phyloP scores from a whole-genome alignment of 2,113 vertebrate species.

The human (Homo sapiens) region GRCh38 chr7:145780001-145780500 shows the following conservation, averaged over 20 bases:
- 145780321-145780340: neutral
- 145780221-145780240: neutral
- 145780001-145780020: neutral
- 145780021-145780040: neutral
- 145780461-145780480: neutral
- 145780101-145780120: fast-evolving
- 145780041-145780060: neutral
- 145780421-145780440: neutral
- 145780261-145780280: neutral
- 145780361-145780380: neutral
- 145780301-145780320: neutral
- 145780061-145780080: neutral
- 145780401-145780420: neutral
- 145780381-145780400: neutral
- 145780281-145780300: neutral
- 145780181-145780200: neutral
- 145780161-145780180: neutral
- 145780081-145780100: fast-evolving
- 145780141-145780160: too few species aligned
- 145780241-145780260: neutral
- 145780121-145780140: neutral
- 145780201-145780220: neutral
- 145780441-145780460: neutral
- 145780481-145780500: neutral
- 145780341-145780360: neutral